Evolutionary conservation across 2,797 vertebrate genomes (phyloP).

Genomic region (Bovichtus diacanthus): DNA sequence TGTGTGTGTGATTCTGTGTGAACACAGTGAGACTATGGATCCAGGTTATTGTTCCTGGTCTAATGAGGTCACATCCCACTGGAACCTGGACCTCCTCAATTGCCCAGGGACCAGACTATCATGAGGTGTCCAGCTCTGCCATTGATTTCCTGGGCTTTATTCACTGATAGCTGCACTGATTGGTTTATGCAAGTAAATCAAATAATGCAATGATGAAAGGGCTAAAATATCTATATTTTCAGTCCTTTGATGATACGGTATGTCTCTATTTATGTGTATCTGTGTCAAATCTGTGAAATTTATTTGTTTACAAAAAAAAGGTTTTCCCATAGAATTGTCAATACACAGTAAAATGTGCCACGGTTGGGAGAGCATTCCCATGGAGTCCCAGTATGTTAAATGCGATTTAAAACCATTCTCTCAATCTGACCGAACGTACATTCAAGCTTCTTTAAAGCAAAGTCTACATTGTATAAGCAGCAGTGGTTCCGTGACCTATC

Average conservation of each 20-base stretch:
- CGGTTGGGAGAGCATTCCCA: too few species aligned
- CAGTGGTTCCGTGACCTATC: too few species aligned
- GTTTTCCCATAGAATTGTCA: neutral
- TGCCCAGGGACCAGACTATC: conserved; percentile 77
- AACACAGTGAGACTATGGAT: conserved; percentile 30
- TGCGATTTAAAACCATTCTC: neutral
- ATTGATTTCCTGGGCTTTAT: conserved; percentile 84
- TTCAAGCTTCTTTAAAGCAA: too few species aligned
- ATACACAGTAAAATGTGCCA: neutral
- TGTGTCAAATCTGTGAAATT: too few species aligned
- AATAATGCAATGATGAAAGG: neutral
- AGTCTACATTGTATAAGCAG: too few species aligned
- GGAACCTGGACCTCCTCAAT: conserved; percentile 75
- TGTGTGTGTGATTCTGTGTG: conserved; percentile 3
- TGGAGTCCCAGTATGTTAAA: neutral
- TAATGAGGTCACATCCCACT: conserved; percentile 85
- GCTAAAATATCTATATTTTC: neutral
- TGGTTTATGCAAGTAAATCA: neutral
- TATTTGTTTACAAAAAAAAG: neutral
- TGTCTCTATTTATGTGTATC: neutral
- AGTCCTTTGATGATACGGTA: neutral
- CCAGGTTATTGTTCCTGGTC: conserved; percentile 49
- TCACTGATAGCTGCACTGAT: conserved; percentile 72
- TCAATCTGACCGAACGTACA: too few species aligned
- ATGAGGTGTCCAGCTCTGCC: conserved; percentile 72